Base-by-base conservation (phyloP, 2,888 invertebrate genomes). In the Leptopilina myrica region DNA sequence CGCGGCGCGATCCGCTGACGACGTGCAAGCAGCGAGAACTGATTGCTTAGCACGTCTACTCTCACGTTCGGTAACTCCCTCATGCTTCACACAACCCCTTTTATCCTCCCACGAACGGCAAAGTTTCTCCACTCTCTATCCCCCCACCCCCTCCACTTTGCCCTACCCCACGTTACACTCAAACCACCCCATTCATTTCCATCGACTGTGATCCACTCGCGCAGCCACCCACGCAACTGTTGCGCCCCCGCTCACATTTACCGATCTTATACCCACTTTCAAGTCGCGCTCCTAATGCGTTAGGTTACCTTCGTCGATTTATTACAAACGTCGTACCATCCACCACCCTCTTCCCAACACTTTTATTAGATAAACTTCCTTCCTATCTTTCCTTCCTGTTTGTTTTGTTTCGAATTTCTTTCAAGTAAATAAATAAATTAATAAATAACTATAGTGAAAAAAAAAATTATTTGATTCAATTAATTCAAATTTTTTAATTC, bases 201-300 rank as follows among this genome's bases (percentile, higher is more conserved):
- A 62, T 66, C 64, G 78, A 80, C 80, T 79, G 81, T 77, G 80
- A 78, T 82, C 84, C 82, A 83, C 83, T 85, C 88, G 90, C 90
- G 90, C 90, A 90, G 87, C 89, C 87, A 90, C 88, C 90, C 88
- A 90, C 90, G 90, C 89, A 90, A 90, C 90, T 90, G 90, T 90
- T 90, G 90, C 90, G 88, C 89, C 88, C 90, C 89, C 87, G 87
- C 86, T 80, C n/a, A 73, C 83, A 80, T 80, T 80, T 79, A 83
- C 81, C 77, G 78, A 79, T 81, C 86, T 85, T 84, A 82, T 49
- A 49, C 9, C 66, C 79, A 78, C 82, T 86, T 84, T 76, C 79
- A 78, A 20, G 62, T 79, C 78, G 78, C 69, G 46, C 79, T 65
- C 80, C 76, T 76, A 79, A 79, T 69, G 69, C 53, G 53, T 69